Conservation (phyloP, 2,113 vertebrate species). For the Microcebus jonahi region DNA sequence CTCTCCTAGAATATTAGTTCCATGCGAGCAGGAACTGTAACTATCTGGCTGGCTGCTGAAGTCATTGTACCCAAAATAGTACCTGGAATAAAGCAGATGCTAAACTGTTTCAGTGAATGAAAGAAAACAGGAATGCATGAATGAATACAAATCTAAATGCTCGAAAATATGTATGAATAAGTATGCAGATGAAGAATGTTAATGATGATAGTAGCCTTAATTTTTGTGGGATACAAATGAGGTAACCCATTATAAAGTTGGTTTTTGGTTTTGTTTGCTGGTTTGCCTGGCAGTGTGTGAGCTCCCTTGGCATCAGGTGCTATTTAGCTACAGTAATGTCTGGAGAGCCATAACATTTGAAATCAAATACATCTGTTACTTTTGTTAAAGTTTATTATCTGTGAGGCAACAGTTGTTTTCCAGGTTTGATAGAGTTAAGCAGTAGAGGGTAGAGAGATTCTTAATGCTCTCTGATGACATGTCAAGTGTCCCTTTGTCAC, state of each 20-base stretch:
- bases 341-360: slow-evolving; percentile 31
- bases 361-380: slow-evolving; percentile 38
- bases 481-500: neutral
- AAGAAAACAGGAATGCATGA: neutral
- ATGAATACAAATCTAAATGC: neutral
- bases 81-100: slow-evolving; percentile 14
- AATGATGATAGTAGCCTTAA: neutral
- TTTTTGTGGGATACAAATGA: neutral
- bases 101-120: neutral
- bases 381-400: slow-evolving; percentile 36
- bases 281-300: neutral
- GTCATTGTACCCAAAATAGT: slow-evolving; percentile 19
- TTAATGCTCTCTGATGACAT: slow-evolving; percentile 7
- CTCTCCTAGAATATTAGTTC: slow-evolving; percentile 55
- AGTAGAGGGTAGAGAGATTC: neutral
- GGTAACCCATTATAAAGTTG: slow-evolving; percentile 9
- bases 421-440: neutral
- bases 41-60: neutral
- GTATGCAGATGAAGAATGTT: slow-evolving; percentile 20
- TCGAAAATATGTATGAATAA: slow-evolving; percentile 39
- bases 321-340: neutral
- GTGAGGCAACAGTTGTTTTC: neutral
- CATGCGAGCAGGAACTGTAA: slow-evolving; percentile 21
- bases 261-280: neutral
- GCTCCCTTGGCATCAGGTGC: neutral